Evolutionary conservation across 2,888 invertebrate species (phyloP).

Genomic region (Resseliella maxima): DNA sequence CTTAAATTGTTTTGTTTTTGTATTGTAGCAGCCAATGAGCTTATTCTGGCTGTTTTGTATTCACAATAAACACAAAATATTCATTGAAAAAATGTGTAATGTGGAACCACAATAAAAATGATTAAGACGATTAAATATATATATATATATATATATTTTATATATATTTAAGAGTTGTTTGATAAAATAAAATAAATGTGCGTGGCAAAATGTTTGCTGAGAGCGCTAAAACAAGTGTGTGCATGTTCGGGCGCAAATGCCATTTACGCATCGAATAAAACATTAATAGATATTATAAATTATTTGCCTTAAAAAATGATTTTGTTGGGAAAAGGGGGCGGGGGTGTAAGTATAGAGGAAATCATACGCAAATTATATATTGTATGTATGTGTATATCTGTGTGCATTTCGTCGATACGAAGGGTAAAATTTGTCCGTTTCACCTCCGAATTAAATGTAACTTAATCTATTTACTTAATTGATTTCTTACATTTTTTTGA

Average conservation of each 20-base stretch:
- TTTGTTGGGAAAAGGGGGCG: background rate
- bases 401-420: slow-evolving; percentile 12
- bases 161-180: slow-evolving; percentile 44
- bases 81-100: background rate
- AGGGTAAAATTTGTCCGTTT: background rate
- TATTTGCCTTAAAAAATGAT: slow-evolving; percentile 14
- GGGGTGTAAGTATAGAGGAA: background rate
- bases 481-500: slow-evolving; percentile 11
- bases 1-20: too few species aligned
- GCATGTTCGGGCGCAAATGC: background rate
- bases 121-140: slow-evolving; percentile 22
- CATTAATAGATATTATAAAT: slow-evolving; percentile 47
- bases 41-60: background rate
- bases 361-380: background rate
- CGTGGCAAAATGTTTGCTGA: background rate
- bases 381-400: background rate
- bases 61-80: background rate
- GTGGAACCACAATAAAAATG: slow-evolving; percentile 29
- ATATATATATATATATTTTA: too few species aligned
- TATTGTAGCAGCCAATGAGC: background rate
- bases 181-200: background rate
- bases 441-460: background rate
- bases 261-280: background rate
- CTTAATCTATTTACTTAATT: slow-evolving; percentile 4
- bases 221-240: background rate